phyloP scores from a whole-genome alignment of 2,888 invertebrate species.

The Epistrophella euchroma region DNA sequence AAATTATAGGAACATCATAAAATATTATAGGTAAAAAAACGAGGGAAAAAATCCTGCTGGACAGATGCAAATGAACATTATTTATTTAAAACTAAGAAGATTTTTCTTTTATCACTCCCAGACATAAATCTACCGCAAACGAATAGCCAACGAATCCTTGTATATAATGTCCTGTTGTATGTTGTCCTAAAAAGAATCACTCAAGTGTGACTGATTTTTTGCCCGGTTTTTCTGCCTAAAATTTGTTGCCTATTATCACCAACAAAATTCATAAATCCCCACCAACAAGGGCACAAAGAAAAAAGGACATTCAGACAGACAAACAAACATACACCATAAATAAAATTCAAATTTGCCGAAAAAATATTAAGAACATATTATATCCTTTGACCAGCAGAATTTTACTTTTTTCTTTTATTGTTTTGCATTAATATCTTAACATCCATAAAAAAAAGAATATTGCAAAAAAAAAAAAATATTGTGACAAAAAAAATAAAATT shows the following conservation, averaged over 20 bases:
- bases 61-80: conserved; percentile 57
- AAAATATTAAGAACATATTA: conserved; percentile 36
- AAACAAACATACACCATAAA: conserved; percentile 46
- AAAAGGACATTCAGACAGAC: conserved; percentile 29
- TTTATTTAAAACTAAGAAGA: conserved; percentile 13
- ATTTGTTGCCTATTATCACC: conserved; percentile 72
- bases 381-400: conserved; percentile 48
- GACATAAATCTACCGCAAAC: conserved; percentile 60
- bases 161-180: not conserved
- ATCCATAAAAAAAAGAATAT: conserved; percentile 6
- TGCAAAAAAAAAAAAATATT: conserved; percentile 30
- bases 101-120: conserved; percentile 67
- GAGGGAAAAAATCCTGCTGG: not conserved
- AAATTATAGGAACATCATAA: not conserved
- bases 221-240: conserved; percentile 49
- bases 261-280: conserved; percentile 21
- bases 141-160: conserved; percentile 31
- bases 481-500: conserved; percentile 21
- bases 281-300: not conserved
- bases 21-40: no score
- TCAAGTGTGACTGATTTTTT: conserved; percentile 72
- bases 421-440: conserved; percentile 40
- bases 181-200: conserved; percentile 53
- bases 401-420: conserved; percentile 9
- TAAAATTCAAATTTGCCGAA: conserved; percentile 65